Conservation (phyloP, 2,113 vertebrate species). For the Strix uralensis region DNA sequence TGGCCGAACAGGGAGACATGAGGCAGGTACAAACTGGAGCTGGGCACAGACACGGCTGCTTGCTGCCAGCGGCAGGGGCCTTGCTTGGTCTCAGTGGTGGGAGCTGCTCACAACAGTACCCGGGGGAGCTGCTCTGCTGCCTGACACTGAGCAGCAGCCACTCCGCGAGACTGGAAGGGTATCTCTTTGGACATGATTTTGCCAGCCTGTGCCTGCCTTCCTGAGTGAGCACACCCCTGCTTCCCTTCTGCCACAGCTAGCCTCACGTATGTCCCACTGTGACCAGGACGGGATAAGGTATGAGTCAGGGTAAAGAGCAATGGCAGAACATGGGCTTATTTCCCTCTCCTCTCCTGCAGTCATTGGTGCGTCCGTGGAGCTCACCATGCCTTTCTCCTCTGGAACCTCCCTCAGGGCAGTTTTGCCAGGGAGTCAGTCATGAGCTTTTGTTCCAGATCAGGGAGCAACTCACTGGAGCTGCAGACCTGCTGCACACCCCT, state of each 20-base stretch:
- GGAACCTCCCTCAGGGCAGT: not conserved
- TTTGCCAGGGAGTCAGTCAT: not conserved
- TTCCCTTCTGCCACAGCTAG: not conserved
- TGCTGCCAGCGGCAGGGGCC: not conserved
- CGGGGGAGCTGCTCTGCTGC: not conserved
- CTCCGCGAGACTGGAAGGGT: not conserved
- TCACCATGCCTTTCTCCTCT: not conserved
- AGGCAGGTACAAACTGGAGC: not conserved
- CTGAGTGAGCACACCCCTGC: not conserved
- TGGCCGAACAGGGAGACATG: fast-evolving
- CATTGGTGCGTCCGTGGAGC: not conserved
- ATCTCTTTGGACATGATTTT: not conserved
- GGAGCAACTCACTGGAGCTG: not conserved
- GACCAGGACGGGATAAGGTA: not conserved
- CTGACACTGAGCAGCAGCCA: not conserved
- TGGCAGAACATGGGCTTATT: not conserved
- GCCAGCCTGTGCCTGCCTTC: not conserved
- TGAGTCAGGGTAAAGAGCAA: not conserved
- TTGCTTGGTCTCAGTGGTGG: not conserved
- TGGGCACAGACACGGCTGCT: not conserved
- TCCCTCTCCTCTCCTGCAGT: not conserved
- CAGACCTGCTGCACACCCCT: not conserved
- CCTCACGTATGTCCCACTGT: not conserved
- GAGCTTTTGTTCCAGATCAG: not conserved
- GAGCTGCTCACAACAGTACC: not conserved